These are phyloP conservation scores for Leucozona laternaria DNA, from an alignment of 2,888 invertebrate species.

Conservation along the genomic window DNA sequence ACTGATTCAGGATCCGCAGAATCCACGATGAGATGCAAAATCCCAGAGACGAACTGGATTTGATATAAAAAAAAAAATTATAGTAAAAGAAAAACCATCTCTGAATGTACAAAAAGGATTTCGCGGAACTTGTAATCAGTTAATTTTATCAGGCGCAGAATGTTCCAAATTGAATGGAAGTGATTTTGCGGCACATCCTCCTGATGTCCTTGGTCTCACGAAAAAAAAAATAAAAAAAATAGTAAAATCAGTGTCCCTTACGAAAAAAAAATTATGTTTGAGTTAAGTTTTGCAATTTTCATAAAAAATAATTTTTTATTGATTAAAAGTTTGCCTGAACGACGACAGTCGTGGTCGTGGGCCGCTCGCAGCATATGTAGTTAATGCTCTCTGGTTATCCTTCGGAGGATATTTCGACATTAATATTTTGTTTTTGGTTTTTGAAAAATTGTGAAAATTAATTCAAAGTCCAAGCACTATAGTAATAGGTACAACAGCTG, in stretches of 20 bases:
- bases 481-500: constrained; percentile 49
- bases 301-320: constrained; percentile 58
- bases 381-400: constrained; percentile 55
- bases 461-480: constrained; percentile 53
- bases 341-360: constrained; percentile 36
- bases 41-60: constrained; percentile 19
- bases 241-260: constrained; percentile 40
- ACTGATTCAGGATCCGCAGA: constrained; percentile 13
- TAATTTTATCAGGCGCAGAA: constrained; percentile 72
- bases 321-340: constrained; percentile 68
- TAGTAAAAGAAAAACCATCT: constrained; percentile 18
- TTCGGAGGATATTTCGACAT: constrained; percentile 24
- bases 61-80: constrained; percentile 13
- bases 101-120: constrained; percentile 72
- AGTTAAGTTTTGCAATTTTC: constrained; percentile 51
- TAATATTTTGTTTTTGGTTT: constrained; percentile 19
- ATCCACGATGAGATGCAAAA: constrained; percentile 24
- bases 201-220: constrained; percentile 40
- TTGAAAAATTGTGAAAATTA: constrained; percentile 58
- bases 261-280: constrained; percentile 1
- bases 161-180: constrained; percentile 70
- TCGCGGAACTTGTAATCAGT: constrained; percentile 73
- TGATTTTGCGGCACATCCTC: constrained; percentile 59
- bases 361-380: constrained; percentile 60
- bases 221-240: neutral